Conservation (phyloP, 2,797 vertebrate species). For the Nannoperca australis region DNA sequence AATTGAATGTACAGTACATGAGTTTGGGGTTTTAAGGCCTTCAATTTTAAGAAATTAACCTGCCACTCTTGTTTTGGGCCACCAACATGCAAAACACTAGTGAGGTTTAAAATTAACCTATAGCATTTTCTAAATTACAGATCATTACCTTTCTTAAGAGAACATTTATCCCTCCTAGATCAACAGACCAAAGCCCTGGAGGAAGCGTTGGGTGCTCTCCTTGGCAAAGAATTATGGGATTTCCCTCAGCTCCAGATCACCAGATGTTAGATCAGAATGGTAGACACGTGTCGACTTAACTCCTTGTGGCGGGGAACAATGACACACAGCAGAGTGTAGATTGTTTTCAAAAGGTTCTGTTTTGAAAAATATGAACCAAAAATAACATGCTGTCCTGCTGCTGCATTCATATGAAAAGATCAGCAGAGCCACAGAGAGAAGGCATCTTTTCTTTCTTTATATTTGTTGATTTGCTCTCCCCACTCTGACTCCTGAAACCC, state of each 20-base stretch:
- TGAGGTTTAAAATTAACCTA: constrained; percentile 53
- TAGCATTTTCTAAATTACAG: constrained; percentile 53
- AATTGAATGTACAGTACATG: constrained; percentile 44
- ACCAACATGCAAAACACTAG: constrained; percentile 52
- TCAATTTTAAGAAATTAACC: constrained; percentile 54
- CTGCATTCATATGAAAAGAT: constrained; percentile 25
- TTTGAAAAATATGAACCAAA: constrained; percentile 57
- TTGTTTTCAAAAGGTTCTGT: constrained; percentile 35
- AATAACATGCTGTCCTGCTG: constrained; percentile 41
- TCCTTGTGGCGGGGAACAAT: neutral
- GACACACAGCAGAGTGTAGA: neutral
- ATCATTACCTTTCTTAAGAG: constrained; percentile 24
- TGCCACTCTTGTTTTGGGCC: constrained; percentile 58
- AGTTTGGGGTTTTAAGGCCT: constrained; percentile 45
- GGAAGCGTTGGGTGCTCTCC: constrained; percentile 10
- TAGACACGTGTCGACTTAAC: constrained; percentile 9
- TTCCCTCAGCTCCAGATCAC: constrained; percentile 41
- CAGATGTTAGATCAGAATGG: constrained; percentile 52
- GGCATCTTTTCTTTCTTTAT: constrained; percentile 39
- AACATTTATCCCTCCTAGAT: constrained; percentile 40
- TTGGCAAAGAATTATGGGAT: constrained; percentile 56
- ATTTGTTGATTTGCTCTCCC: constrained; percentile 19
- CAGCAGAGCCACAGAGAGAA: constrained; percentile 14
- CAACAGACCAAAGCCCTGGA: constrained; percentile 38
- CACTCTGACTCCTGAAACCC: constrained; percentile 17